Conservation (phyloP, 2,888 invertebrate species). For the Netelia melanura region DNA sequence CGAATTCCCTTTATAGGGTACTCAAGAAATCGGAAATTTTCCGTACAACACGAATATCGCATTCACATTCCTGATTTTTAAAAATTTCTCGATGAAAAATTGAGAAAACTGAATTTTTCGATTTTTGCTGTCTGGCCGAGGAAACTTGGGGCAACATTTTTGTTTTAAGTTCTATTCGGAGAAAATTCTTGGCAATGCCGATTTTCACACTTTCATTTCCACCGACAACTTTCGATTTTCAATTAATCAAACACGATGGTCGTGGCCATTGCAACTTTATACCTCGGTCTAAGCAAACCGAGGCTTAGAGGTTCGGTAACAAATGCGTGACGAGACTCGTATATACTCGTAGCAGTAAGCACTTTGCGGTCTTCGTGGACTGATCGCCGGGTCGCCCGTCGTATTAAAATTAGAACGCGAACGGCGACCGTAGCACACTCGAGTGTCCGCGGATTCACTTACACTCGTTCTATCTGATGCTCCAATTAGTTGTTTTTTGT, state of each 20-base stretch:
- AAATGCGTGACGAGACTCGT: constrained; percentile 4
- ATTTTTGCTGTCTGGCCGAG: too few species aligned
- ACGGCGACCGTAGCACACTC: not conserved
- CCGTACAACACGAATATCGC: too few species aligned
- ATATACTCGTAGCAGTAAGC: not conserved
- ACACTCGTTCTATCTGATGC: not conserved
- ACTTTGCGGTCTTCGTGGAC: not conserved
- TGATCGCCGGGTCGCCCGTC: not conserved
- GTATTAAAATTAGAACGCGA: not conserved
- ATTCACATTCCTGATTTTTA: too few species aligned
- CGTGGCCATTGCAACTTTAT: not conserved
- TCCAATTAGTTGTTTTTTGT: not conserved
- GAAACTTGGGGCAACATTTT: too few species aligned
- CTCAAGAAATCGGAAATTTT: too few species aligned
- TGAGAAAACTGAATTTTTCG: too few species aligned
- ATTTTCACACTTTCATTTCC: too few species aligned
- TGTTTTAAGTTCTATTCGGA: too few species aligned
- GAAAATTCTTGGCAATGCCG: too few species aligned
- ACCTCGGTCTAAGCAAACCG: not conserved
- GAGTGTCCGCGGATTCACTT: not conserved
- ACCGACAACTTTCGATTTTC: not conserved
- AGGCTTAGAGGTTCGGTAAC: not conserved
- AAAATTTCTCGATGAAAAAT: too few species aligned
- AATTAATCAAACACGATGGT: not conserved
- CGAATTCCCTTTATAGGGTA: too few species aligned